Evolutionary conservation across 2,888 invertebrate genomes (phyloP).

Genomic region (Pyrrhosoma nymphula): DNA sequence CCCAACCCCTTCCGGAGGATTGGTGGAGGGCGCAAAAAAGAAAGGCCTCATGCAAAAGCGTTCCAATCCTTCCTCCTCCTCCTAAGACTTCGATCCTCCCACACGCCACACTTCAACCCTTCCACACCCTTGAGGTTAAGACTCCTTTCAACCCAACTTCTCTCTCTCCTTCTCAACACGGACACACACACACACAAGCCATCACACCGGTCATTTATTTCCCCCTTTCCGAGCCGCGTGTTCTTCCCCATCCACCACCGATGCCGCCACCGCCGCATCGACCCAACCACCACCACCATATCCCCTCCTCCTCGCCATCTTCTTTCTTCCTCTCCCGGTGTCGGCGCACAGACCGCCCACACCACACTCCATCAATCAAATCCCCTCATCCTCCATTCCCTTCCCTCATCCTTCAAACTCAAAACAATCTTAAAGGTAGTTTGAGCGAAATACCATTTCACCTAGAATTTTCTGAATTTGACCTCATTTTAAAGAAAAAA

Average conservation of each 20-base stretch:
- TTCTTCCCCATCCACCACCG: background rate
- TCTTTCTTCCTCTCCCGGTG: background rate
- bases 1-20: too few relatives aligned
- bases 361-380: background rate
- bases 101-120: background rate
- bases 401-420: background rate
- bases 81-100: background rate
- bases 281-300: too few relatives aligned
- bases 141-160: background rate
- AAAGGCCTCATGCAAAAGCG: background rate
- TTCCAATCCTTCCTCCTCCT: background rate
- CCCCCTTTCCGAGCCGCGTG: background rate
- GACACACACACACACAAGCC: background rate
- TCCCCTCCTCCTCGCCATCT: too few relatives aligned
- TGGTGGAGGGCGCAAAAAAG: background rate
- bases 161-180: too few relatives aligned
- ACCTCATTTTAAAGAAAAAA: too few relatives aligned
- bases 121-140: background rate
- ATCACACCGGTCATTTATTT: background rate
- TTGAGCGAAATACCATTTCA: too few relatives aligned
- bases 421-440: too few relatives aligned
- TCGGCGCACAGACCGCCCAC: background rate
- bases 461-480: too few relatives aligned
- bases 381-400: background rate
- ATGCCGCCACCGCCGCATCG: background rate